Evolutionary conservation across 2,113 vertebrate species (phyloP).

Genomic region (Anolis sagrei): DNA sequence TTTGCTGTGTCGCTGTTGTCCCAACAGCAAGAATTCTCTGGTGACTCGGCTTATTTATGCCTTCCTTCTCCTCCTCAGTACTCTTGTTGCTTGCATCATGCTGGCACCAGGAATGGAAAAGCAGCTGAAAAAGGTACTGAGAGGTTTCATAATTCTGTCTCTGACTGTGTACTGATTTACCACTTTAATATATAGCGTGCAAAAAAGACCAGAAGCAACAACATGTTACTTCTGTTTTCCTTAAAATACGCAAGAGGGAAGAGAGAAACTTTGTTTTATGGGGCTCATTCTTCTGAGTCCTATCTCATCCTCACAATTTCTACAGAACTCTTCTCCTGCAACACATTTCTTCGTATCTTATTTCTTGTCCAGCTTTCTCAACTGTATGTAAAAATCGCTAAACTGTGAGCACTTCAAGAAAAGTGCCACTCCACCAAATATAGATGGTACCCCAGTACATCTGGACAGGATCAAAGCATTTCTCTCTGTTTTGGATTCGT

Average conservation of each 20-base stretch:
- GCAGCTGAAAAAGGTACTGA: slow-evolving; percentile 85
- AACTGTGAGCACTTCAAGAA: background rate
- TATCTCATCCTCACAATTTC: too few species aligned
- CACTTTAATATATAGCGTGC: background rate
- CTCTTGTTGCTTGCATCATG: slow-evolving; percentile 87
- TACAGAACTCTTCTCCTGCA: too few species aligned
- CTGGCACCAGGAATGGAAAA: slow-evolving; percentile 82
- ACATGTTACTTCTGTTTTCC: too few species aligned
- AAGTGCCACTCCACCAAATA: too few species aligned
- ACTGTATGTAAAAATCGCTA: background rate
- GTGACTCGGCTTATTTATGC: slow-evolving; percentile 91
- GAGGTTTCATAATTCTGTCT: background rate
- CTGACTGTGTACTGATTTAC: background rate
- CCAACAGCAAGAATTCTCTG: slow-evolving; percentile 85
- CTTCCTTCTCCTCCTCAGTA: slow-evolving; percentile 86
- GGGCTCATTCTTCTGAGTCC: background rate
- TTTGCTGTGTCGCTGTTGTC: slow-evolving; percentile 87
- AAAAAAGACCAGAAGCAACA: too few species aligned
- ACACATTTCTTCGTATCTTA: too few species aligned
- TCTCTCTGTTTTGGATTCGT: background rate
- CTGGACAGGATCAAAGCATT: background rate
- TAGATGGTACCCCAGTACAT: too few species aligned
- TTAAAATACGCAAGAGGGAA: background rate
- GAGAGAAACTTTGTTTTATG: background rate
- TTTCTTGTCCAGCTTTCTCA: too few species aligned